Conservation (phyloP, 2,888 invertebrate species). For the Cyclophora albipunctata region DNA sequence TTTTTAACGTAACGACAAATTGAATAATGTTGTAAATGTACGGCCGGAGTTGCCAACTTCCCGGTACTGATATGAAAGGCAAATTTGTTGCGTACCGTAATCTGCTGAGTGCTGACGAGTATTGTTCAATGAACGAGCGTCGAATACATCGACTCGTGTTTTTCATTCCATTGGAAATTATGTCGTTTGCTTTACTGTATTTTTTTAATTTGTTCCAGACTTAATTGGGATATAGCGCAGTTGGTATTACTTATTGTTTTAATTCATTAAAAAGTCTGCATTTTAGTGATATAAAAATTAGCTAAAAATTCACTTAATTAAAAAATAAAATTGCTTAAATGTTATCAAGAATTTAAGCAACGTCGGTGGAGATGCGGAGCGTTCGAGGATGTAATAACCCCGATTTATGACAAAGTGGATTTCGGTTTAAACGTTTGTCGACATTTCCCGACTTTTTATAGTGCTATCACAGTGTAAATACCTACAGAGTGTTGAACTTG, state of each 20-base stretch:
- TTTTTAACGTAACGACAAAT: slow-evolving; percentile 57
- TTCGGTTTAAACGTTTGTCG: slow-evolving; percentile 62
- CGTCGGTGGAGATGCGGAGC: slow-evolving; percentile 1
- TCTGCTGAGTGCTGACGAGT: slow-evolving; percentile 11
- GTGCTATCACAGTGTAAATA: slow-evolving; percentile 52
- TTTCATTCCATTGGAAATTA: slow-evolving; percentile 11
- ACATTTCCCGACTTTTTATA: slow-evolving; percentile 60
- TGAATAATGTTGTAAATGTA: slow-evolving; percentile 52
- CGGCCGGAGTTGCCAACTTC: slow-evolving; percentile 26
- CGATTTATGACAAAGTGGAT: slow-evolving; percentile 37
- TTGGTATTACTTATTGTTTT: too few species aligned
- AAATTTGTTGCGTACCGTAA: slow-evolving; percentile 19
- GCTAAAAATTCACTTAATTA: too few species aligned
- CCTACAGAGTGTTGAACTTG: slow-evolving; percentile 51
- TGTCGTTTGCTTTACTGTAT: slow-evolving; percentile 9
- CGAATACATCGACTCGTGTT: slow-evolving; percentile 10
- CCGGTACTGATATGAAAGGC: slow-evolving; percentile 17
- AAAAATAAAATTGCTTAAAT: too few species aligned
- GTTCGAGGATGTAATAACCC: slow-evolving; percentile 19
- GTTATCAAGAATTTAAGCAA: neutral
- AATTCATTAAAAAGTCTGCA: too few species aligned
- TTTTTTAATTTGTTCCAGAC: neutral
- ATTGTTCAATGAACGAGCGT: slow-evolving; percentile 1
- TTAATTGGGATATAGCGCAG: neutral
- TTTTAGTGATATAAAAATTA: too few species aligned